phyloP scores from a whole-genome alignment of 2,797 vertebrate genomes.

The Melanotaenia nigrans region DNA sequence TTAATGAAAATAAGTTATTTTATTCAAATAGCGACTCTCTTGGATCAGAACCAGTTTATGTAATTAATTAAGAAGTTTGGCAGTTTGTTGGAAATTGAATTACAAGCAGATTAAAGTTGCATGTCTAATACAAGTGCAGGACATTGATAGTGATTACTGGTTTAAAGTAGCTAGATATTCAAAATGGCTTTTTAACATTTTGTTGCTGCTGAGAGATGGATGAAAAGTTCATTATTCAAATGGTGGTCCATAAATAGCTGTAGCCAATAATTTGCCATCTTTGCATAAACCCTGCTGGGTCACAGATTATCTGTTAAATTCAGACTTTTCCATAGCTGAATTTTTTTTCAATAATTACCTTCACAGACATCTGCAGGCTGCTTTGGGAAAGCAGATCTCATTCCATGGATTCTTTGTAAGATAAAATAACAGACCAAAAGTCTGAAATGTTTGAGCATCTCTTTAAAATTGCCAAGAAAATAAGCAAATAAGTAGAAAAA shows the following conservation, averaged over 20 bases:
- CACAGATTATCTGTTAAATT: background rate
- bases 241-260: background rate
- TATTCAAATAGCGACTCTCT: slow-evolving; percentile 13
- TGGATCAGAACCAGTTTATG: slow-evolving; percentile 15
- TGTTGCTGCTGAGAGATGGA: background rate
- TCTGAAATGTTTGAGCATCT: background rate
- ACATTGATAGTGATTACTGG: background rate
- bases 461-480: background rate
- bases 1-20: slow-evolving; percentile 32
- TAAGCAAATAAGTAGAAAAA: background rate
- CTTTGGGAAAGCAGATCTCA: background rate
- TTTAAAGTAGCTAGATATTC: background rate
- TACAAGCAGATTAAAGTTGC: slow-evolving; percentile 11
- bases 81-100: slow-evolving; percentile 6
- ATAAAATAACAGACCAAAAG: background rate
- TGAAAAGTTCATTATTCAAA: background rate
- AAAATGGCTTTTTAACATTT: background rate
- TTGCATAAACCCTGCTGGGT: background rate
- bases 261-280: background rate
- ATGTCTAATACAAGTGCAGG: background rate
- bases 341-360: background rate
- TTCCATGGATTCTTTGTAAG: background rate
- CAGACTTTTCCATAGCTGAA: background rate
- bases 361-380: background rate
- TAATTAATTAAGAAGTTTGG: slow-evolving; percentile 28